phyloP scores from a whole-genome alignment of 1,140 invertebrate species.

The Heliothis subflexa region DNA sequence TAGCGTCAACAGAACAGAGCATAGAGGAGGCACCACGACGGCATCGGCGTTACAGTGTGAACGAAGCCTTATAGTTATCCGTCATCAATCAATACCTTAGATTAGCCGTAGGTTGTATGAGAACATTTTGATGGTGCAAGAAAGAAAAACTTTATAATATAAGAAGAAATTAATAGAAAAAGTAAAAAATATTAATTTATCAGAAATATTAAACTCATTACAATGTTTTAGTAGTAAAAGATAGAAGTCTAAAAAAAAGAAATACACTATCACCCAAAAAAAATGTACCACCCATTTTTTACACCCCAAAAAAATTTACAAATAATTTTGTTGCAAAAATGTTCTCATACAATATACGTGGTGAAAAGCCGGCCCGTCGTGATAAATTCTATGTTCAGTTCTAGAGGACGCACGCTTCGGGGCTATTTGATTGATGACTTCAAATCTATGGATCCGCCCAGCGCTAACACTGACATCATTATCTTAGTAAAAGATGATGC shows the following conservation, averaged over 20 bases:
- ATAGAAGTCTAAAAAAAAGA: background rate
- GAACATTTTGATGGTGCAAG: conserved; percentile 51
- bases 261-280: background rate
- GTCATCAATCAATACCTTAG: conserved; percentile 84
- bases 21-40: conserved; percentile 84
- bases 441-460: conserved; percentile 83
- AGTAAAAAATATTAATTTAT: background rate
- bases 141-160: background rate
- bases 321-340: conserved; percentile 34
- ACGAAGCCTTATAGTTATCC: conserved; percentile 77
- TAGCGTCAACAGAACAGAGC: conserved; percentile 83
- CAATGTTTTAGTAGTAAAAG: too few species aligned
- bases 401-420: conserved; percentile 80
- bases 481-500: conserved; percentile 12
- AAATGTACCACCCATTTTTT: background rate
- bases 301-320: background rate
- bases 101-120: conserved; percentile 55
- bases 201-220: too few species aligned
- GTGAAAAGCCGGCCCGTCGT: conserved; percentile 77
- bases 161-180: background rate
- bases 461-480: conserved; percentile 34
- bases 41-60: conserved; percentile 63
- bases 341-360: conserved; percentile 61
- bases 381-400: conserved; percentile 80
- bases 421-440: conserved; percentile 84